Evolutionary conservation across 1,140 invertebrate species (phyloP).

Genomic region (Drosophila ogumai): DNA sequence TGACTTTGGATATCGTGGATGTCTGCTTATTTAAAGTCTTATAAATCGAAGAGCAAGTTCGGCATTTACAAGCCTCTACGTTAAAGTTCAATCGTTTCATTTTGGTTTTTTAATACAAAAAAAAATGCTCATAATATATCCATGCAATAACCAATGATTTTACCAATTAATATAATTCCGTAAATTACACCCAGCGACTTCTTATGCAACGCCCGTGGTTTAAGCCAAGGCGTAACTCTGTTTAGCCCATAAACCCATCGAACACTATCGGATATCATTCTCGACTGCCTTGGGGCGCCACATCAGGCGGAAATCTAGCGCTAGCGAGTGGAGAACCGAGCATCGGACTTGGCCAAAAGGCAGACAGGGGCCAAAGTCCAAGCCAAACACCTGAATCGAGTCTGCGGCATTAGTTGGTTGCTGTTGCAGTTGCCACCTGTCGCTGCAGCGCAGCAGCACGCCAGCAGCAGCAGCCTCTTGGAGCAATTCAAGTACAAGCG

Average conservation of each 20-base stretch:
- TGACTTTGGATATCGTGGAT: conserved; percentile 5
- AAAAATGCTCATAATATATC: neutral
- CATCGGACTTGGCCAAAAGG: conserved; percentile 47
- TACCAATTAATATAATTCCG: conserved; percentile 13
- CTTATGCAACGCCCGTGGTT: conserved; percentile 40
- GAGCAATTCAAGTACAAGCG: conserved; percentile 73
- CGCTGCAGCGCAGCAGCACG: conserved; percentile 9
- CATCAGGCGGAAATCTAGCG: conserved; percentile 50
- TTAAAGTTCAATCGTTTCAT: neutral
- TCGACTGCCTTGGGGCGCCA: conserved; percentile 48
- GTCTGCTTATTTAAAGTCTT: neutral
- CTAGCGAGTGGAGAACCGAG: conserved; percentile 16
- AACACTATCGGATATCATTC: conserved; percentile 50
- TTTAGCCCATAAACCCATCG: conserved; percentile 47
- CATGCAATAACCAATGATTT: too few species aligned
- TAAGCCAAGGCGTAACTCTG: conserved; percentile 23
- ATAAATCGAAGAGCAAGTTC: neutral
- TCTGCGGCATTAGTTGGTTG: conserved; percentile 37
- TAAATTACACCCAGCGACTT: conserved; percentile 11
- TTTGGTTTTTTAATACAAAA: neutral
- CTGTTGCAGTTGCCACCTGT: conserved; percentile 57
- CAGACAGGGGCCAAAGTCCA: conserved; percentile 47
- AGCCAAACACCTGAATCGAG: conserved; percentile 38
- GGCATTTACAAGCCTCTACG: neutral
- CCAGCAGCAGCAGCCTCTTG: conserved; percentile 14